Base-by-base conservation (phyloP, 2,797 vertebrate genomes). In the Argyrosomus regius region DNA sequence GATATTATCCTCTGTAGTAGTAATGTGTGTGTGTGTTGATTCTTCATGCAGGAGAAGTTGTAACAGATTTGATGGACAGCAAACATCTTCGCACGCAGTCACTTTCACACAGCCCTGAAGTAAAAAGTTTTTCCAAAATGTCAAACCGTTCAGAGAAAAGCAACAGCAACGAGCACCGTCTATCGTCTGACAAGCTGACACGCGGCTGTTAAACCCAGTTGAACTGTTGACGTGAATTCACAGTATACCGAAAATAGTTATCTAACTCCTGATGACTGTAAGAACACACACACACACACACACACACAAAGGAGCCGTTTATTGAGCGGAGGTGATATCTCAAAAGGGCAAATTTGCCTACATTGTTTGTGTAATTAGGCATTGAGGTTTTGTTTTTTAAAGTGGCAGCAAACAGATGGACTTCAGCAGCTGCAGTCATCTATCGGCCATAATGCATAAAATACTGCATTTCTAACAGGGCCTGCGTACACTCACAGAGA, bases 161-260 rank as follows among this genome's bases (percentile, higher is more conserved):
- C 78, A 48, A 70, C 78, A 72, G 71, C 78, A 85, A 80, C 76
- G 72, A 73, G 72, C 71, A 10, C 59, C 70, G 49, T 78, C 81
- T 67, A 78, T 83, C 65, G 61, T 74, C 88, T 91, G 90, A 87
- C 89, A 66, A 66, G 72, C 64, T 88, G 89, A 90, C 91, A 89
- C 82, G 86, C 50, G 5, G 85, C 87, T 81, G 85, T 91, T 92
- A 91, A 89, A 86, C 63, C 64, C 58, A 20, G 59, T n/a, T 87
- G 81, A 89, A 87, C 77, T 80, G 77, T 45, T 75, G 88, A 85
- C 53, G 43, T 70, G 57, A 79, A 83, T 68, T 79, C 26, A 14
- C 68, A 24, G 62, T 59, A 39, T 39, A 20, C 43, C 49, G 46
- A 80, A 86, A 80, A 80, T 53, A 80, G 45, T 65, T 3, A 87